Evolutionary conservation across 2,888 invertebrate species (phyloP), one percentile per base, ranked within the genome.

Genomic region (Zaprionus bogoriensis): DNA sequence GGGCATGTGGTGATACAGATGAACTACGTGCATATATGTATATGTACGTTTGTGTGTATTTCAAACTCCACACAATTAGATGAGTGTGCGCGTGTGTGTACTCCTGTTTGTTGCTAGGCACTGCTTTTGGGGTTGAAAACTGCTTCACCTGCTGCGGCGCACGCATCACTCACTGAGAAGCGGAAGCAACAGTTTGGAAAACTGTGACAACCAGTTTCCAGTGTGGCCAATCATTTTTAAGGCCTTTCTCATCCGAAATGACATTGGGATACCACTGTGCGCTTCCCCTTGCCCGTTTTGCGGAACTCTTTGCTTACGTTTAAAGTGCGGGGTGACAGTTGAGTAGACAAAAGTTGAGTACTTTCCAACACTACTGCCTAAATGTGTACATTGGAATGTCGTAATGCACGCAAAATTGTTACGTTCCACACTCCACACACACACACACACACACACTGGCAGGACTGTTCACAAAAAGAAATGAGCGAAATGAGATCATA

Each of bases 401-500:
- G 9, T 19, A 14, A 39, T 32, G 23, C 6, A n/a, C 0, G 28
- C 12, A 12, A n/a, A n/a, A n/a, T n/a, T n/a, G n/a, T n/a, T n/a
- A n/a, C n/a, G n/a, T n/a, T n/a, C n/a, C n/a, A n/a, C n/a, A n/a
- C n/a, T n/a, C n/a, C 1, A 32, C 32, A 28, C 2, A 10, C n/a
- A n/a, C 28, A 27, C 27, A 27, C 27, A 10, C 9, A 10, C 12
- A 3, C 28, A 32, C 4, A 4, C 12, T 9, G 7, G 3, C 3
- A 7, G 14, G 7, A 6, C 14, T 39, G 17, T 28, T 17, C 27
- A 20, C 9, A 6, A 9, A n/a, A n/a, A n/a, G n/a, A 60, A 71
- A 38, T 60, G 17, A 25, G 38, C 50, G 4, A 54, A 53, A 55
- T 57, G 45, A 61, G 54, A 63, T 67, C 60, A 73, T 67, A 55